Evolutionary conservation across 1,140 invertebrate species (phyloP).

Genomic region (Formica selysi): DNA sequence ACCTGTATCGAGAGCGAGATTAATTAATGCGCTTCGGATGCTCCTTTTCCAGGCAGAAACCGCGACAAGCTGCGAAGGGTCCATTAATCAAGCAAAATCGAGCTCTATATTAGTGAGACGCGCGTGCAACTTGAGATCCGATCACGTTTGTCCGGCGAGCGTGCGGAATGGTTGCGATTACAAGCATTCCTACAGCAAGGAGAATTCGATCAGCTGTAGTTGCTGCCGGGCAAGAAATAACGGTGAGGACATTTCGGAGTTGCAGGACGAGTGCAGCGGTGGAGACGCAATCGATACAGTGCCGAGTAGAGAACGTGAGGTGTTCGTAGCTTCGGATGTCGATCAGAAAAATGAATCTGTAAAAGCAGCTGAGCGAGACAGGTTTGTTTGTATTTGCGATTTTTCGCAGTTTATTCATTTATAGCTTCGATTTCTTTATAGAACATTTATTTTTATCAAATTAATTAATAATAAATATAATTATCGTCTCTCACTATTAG

Average conservation of each 20-base stretch:
- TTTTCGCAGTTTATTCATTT: background rate
- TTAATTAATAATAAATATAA: background rate
- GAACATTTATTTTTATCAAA: background rate
- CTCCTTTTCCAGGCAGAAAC: slow-evolving; percentile 42
- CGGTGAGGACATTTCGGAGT: slow-evolving; percentile 17
- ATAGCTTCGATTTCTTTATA: too few relatives aligned
- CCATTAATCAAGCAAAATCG: slow-evolving; percentile 53
- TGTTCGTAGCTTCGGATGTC: background rate
- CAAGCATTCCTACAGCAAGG: slow-evolving; percentile 3
- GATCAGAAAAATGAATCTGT: slow-evolving; percentile 55
- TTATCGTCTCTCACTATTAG: background rate
- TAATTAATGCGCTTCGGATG: slow-evolving; percentile 26
- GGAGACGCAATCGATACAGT: slow-evolving; percentile 67
- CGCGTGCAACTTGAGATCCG: slow-evolving; percentile 31
- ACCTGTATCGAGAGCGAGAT: background rate
- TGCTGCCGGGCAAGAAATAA: slow-evolving; percentile 63
- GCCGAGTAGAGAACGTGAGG: slow-evolving; percentile 56
- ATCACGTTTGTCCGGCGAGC: slow-evolving; percentile 44
- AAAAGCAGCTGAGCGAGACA: slow-evolving; percentile 36
- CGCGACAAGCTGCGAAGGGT: slow-evolving; percentile 43
- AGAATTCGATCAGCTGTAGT: slow-evolving; percentile 65
- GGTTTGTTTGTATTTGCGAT: slow-evolving; percentile 8
- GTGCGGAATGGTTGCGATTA: background rate
- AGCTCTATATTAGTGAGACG: slow-evolving; percentile 27
- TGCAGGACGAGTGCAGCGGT: slow-evolving; percentile 55